These are phyloP conservation scores for Mesoclemmys tuberculata DNA, from an alignment of 2,113 vertebrate genomes.

Conservation along the genomic window DNA sequence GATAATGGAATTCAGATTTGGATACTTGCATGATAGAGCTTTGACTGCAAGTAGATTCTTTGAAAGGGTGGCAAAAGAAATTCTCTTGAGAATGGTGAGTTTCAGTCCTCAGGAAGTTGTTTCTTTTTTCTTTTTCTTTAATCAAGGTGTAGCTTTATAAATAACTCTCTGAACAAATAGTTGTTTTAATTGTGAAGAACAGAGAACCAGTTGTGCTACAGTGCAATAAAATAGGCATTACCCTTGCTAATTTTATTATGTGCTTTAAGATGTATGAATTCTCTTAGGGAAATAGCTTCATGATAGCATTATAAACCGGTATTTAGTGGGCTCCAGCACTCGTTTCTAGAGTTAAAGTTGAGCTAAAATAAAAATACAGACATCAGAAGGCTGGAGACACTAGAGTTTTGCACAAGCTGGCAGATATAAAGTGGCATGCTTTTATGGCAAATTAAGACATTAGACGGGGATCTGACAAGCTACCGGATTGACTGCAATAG, in stretches of 20 bases:
- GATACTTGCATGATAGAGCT: background rate
- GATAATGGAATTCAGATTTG: background rate
- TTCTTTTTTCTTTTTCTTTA: background rate
- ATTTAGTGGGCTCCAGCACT: background rate
- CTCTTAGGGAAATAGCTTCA: background rate
- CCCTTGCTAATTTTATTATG: background rate
- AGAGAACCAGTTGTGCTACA: background rate
- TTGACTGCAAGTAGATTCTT: background rate
- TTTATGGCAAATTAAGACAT: too few species aligned
- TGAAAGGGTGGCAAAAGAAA: background rate
- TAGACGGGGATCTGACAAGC: background rate
- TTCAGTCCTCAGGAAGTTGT: background rate
- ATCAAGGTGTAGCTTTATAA: background rate
- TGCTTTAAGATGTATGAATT: background rate
- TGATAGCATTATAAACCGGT: background rate
- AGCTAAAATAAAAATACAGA: background rate
- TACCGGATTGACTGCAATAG: background rate
- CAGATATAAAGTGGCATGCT: too few species aligned
- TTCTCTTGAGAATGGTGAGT: background rate
- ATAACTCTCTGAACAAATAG: background rate
- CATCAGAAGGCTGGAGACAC: too few species aligned
- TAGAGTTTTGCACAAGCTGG: too few species aligned
- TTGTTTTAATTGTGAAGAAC: background rate
- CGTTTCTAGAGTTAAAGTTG: background rate
- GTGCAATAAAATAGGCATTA: background rate